These are phyloP conservation scores for Elephantulus edwardii DNA, from an alignment of 2,113 vertebrate species.

Conservation along the genomic window DNA sequence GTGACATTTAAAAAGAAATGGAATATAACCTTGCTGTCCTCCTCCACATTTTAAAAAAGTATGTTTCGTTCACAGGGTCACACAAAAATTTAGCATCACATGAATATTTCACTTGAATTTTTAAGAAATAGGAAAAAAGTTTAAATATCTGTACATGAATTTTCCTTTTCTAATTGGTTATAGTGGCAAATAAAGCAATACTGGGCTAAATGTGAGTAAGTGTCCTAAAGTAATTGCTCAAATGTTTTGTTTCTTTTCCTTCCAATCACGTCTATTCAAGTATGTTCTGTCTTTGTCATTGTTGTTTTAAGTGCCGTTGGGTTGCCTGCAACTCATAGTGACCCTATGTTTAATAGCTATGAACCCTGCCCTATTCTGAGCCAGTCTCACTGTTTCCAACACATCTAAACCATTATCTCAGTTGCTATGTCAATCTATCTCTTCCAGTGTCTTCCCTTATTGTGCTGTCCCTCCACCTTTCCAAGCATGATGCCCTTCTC, in stretches of 20 bases:
- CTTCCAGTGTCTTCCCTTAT: too few species aligned
- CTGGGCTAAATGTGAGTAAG: neutral
- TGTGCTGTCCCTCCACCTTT: too few species aligned
- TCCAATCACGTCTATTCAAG: constrained; percentile 3
- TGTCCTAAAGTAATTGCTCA: constrained; percentile 19
- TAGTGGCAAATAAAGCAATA: constrained; percentile 11
- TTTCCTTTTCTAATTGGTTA: neutral
- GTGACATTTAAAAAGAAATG: constrained; percentile 62
- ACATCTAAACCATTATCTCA: too few species aligned
- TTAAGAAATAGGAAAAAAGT: constrained; percentile 24
- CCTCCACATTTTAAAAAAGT: constrained; percentile 63
- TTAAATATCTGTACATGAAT: constrained; percentile 7
- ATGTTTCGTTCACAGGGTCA: constrained; percentile 43
- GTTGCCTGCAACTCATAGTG: too few species aligned
- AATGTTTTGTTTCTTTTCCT: constrained; percentile 18
- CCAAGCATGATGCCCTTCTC: too few species aligned
- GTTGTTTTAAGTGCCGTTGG: too few species aligned
- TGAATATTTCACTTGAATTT: constrained; percentile 2
- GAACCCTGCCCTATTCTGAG: too few species aligned
- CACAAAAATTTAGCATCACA: constrained; percentile 21
- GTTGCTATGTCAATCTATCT: too few species aligned
- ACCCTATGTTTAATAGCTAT: too few species aligned
- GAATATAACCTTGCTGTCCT: constrained; percentile 59
- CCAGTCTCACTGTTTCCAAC: too few species aligned
- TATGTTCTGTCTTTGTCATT: neutral